Base-by-base conservation (phyloP, 1,140 invertebrate genomes). In the Nomia melanderi region DNA sequence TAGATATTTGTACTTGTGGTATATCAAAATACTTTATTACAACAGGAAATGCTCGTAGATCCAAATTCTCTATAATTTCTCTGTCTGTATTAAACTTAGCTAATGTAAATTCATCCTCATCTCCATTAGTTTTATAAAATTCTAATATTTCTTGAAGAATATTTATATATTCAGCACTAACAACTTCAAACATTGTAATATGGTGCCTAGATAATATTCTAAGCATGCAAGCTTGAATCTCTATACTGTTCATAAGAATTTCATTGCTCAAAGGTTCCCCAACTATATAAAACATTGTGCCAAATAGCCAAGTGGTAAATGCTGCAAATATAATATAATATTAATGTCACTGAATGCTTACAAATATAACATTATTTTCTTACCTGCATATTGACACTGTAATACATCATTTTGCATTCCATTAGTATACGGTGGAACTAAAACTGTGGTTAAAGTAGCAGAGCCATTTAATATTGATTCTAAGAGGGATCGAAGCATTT, bases 281-380 rank as follows among this genome's bases (percentile, higher is more conserved):
- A 17, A 88, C 54, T 59, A 91, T 70, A 56, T 91, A 83, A 71
- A 92, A 91, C 77, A 91, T 85, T 56, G 84, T 81, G 11, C 90
- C 90, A 79, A 91, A 92, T 6, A 92, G 66, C 91, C 91, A 92
- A 3, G 83, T 89, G n/a, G 88, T 88, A 63, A 90, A 92, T 33
- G 85, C 88, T 89, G 27, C 17, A 85, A 36, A 25, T 33, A 33
- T 17, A 64, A 41, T 25, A 57, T 25, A 31, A 20, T 29, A 74
- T 20, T 14, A 29, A 73, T 29, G 14, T 27, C 31, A 14, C 56
- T 64, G n/a, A 27, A 31, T 47, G 54, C 7, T 60, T 41, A 20
- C 72, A 63, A 0, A 12, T 12, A 39, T 31, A 17, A 27, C 25
- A 47, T 53, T 20, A 57, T 20, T n/a, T 67, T 39, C 53, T 60